These are phyloP conservation scores for Dendrolimus houi DNA, from an alignment of 2,888 invertebrate species.

Conservation along the genomic window DNA sequence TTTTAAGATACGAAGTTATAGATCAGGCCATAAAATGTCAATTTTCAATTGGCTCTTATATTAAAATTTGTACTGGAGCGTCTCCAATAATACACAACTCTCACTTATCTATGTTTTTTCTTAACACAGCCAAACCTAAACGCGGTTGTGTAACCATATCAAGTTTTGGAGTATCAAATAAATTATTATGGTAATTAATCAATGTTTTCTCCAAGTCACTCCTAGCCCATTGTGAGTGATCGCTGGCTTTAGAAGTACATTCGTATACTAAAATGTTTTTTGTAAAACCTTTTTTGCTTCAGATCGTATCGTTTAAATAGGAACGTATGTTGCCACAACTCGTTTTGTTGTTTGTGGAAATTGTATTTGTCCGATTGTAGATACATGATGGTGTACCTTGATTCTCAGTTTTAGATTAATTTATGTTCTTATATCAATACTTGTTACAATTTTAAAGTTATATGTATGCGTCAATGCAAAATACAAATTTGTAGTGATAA, in stretches of 20 bases:
- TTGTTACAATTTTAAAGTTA: too few relatives aligned
- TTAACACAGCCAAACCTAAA: slow-evolving; percentile 6
- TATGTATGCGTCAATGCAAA: too few relatives aligned
- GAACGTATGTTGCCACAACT: slow-evolving; percentile 14
- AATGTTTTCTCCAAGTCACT: slow-evolving; percentile 76
- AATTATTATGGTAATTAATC: slow-evolving; percentile 77
- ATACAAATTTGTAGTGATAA: too few relatives aligned
- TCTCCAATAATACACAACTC: background rate
- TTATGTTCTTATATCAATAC: too few relatives aligned
- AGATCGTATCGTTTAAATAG: slow-evolving; percentile 36
- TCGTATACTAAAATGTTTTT: slow-evolving; percentile 55
- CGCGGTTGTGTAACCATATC: slow-evolving; percentile 57
- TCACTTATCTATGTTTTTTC: background rate
- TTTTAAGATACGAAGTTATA: too few relatives aligned
- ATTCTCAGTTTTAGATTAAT: too few relatives aligned
- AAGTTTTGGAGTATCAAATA: slow-evolving; percentile 75
- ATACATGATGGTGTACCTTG: background rate
- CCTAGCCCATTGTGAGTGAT: slow-evolving; percentile 69
- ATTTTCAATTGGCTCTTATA: too few relatives aligned
- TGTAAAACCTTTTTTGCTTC: slow-evolving; percentile 39
- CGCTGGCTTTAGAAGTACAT: slow-evolving; percentile 60
- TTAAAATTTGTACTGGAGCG: too few relatives aligned
- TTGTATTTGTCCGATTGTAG: background rate
- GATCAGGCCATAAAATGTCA: too few relatives aligned
- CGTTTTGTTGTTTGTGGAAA: background rate